Evolutionary conservation across 2,888 invertebrate genomes (phyloP), one percentile per base, ranked within the genome.

Genomic region (Allygus modestus): DNA sequence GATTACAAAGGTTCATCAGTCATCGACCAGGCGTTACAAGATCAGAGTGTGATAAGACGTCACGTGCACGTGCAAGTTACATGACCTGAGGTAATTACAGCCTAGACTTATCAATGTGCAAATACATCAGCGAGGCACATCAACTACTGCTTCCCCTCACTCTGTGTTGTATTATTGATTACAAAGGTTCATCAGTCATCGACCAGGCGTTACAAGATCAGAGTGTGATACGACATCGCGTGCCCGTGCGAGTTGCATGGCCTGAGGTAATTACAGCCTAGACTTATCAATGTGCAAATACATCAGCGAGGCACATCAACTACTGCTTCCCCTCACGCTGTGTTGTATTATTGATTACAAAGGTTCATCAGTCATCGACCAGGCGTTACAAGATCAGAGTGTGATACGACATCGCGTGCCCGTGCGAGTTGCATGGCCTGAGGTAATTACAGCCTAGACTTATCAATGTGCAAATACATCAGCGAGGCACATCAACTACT

Each of bases 391-490:
- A 58, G 58, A 58, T 58, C 20, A 58, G 23, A 58, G 46, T 23
- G 58, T 58, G 58, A 58, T 58, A 58, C 20, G 58, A 58, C 58
- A 20, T 58, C 23, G 23, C 58, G 58, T 58, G 58, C 20, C 2
- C 23, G 58, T 58, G 58, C 58, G 4, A 58, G 58, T 58, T n/a
- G 31, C 65, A 7, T 65, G 65, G 7, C 17, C 65, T 15, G 11
- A 28, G 65, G 65, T 65, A 65, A 28, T 31, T 65, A 65, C 65
- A n/a, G n/a, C n/a, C n/a, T n/a, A n/a, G n/a, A 4, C 65, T 28
- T 65, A 65, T 65, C 65, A 65, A 28, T 65, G 65, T 65, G 31
- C 12, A 65, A 65, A 65, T 65, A 65, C 65, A 28, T 65, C 65
- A 65, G 28, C 0, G 15, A 65, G 65, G 20, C 65, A 65, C 65